phyloP scores from a whole-genome alignment of 2,797 vertebrate genomes.

The Tinamus major region DNA sequence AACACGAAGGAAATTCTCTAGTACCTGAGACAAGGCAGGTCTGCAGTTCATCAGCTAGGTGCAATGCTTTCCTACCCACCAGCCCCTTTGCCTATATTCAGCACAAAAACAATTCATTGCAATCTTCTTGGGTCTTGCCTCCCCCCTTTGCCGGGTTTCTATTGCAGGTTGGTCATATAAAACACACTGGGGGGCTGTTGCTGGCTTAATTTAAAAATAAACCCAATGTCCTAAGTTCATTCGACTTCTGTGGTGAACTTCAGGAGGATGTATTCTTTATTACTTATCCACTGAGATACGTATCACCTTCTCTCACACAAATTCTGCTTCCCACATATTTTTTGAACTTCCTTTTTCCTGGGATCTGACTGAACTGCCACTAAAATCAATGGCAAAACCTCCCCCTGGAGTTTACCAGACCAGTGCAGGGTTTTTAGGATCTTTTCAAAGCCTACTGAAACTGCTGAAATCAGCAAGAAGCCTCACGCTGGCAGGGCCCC shows the following conservation, averaged over 20 bases:
- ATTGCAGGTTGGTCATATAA: background rate
- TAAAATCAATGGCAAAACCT: background rate
- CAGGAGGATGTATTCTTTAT: background rate
- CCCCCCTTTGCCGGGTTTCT: fast-evolving
- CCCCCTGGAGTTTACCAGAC: background rate
- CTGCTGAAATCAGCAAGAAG: background rate
- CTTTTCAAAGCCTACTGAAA: background rate
- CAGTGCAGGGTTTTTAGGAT: background rate
- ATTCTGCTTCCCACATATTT: background rate
- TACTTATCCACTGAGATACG: background rate
- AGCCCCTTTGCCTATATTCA: background rate
- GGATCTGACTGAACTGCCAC: background rate
- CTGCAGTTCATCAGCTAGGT: background rate
- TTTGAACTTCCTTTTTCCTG: background rate
- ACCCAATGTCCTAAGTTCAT: background rate
- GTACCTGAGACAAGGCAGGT: fast-evolving
- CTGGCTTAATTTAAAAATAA: background rate
- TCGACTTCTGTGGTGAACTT: background rate
- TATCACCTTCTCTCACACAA: background rate
- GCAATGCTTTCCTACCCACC: fast-evolving
- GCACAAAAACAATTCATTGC: background rate
- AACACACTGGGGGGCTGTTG: background rate
- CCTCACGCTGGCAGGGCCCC: background rate
- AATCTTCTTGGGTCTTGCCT: background rate
- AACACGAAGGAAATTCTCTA: background rate